phyloP scores from a whole-genome alignment of 1,140 invertebrate species.

The Drosophila ficusphila region DNA sequence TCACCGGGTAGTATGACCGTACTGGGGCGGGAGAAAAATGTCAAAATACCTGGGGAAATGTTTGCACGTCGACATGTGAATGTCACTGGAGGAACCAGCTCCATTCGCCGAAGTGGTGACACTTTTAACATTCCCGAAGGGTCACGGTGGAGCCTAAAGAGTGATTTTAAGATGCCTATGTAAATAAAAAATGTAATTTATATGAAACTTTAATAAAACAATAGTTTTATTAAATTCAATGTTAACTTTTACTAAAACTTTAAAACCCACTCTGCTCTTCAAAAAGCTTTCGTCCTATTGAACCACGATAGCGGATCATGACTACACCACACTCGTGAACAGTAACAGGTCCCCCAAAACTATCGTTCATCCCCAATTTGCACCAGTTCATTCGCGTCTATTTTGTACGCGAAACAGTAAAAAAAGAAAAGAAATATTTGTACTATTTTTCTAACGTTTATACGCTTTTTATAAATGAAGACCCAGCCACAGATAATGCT shows the following conservation, averaged over 20 bases:
- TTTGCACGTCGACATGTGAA: neutral
- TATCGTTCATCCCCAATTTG: slow-evolving; percentile 39
- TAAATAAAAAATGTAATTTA: neutral
- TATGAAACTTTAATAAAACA: neutral
- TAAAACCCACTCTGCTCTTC: too few species aligned
- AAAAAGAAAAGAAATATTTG: slow-evolving; percentile 70
- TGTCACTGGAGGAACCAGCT: neutral
- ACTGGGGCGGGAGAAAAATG: neutral
- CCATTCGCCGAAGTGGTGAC: neutral
- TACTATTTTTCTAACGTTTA: slow-evolving; percentile 73
- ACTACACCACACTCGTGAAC: slow-evolving; percentile 7
- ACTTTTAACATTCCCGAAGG: neutral
- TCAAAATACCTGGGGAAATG: neutral
- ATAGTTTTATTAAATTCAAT: too few species aligned
- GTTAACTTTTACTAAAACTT: too few species aligned
- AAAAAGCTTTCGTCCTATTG: neutral
- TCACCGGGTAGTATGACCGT: slow-evolving; percentile 17
- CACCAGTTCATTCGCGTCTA: slow-evolving; percentile 60
- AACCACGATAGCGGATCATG: neutral
- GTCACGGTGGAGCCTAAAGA: neutral
- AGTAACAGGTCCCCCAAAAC: slow-evolving; percentile 36
- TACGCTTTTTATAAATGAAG: slow-evolving; percentile 75
- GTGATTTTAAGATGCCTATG: neutral
- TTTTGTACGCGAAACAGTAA: slow-evolving; percentile 72
- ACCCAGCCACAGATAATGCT: slow-evolving; percentile 61